Conservation (phyloP, 1,140 invertebrate genomes). For the Oncopodura yosiiana region DNA sequence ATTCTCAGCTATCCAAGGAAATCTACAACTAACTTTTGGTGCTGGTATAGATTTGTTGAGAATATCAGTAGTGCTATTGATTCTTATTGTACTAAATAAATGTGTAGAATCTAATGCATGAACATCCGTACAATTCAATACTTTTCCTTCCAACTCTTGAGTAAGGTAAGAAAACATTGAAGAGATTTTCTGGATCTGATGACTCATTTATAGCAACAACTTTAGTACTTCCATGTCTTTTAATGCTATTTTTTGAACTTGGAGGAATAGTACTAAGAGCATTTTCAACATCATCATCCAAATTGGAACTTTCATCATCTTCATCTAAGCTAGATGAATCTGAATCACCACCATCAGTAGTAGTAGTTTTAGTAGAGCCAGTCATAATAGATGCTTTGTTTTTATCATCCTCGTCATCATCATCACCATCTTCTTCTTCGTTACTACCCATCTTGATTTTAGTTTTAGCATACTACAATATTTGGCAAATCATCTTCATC, state of each 20-base stretch:
- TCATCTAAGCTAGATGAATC: too few relatives aligned
- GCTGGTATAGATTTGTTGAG: neutral
- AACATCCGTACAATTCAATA: constrained; percentile 6
- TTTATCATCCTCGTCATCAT: neutral
- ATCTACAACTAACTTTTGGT: constrained; percentile 24
- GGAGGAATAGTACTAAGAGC: constrained; percentile 1
- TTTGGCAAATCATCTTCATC: constrained; percentile 30
- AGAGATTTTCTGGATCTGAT: neutral
- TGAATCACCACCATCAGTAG: constrained; percentile 35
- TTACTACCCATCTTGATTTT: neutral
- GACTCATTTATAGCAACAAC: neutral
- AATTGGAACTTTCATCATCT: constrained; percentile 37
- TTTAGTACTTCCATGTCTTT: too few relatives aligned
- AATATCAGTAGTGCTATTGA: neutral
- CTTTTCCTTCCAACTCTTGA: constrained; percentile 22
- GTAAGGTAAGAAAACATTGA: constrained; percentile 21
- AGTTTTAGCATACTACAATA: neutral
- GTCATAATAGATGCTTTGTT: constrained; percentile 35
- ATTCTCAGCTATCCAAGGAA: constrained; percentile 11
- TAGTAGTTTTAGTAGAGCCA: constrained; percentile 36
- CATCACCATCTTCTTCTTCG: constrained; percentile 26
- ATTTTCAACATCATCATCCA: constrained; percentile 34
- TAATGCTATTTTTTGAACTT: too few relatives aligned
- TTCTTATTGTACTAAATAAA: neutral
- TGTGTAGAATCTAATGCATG: neutral